Conservation (phyloP, 2,888 invertebrate species). For the Orchestes rusci region DNA sequence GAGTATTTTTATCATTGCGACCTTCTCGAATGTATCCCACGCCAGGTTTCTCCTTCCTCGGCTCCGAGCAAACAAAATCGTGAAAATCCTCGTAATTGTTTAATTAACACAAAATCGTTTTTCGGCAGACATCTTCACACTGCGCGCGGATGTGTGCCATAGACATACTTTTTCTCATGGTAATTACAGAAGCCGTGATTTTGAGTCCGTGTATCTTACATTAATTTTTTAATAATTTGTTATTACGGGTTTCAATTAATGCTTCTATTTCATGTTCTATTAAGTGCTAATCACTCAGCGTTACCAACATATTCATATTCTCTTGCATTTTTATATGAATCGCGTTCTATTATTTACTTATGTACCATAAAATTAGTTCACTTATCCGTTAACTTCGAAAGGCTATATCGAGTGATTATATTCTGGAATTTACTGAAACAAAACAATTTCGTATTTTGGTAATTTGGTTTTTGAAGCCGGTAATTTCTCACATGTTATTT, state of each 20-base stretch:
- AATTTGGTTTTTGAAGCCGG: too few relatives aligned
- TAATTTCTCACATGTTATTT: too few relatives aligned
- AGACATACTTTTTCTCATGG: constrained; percentile 20
- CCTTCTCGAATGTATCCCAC: too few relatives aligned
- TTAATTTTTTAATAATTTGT: constrained; percentile 22
- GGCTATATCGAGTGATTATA: too few relatives aligned
- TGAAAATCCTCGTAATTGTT: too few relatives aligned
- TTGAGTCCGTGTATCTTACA: constrained; percentile 17
- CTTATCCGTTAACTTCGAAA: constrained; percentile 16
- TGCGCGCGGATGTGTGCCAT: constrained; percentile 15
- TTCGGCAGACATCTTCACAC: constrained; percentile 11
- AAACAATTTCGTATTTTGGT: too few relatives aligned
- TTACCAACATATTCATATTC: constrained; percentile 21
- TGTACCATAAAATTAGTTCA: constrained; percentile 18
- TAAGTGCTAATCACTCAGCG: constrained; percentile 19
- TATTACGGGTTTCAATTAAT: constrained; percentile 22
- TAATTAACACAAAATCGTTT: constrained; percentile 10
- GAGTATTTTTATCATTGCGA: too few relatives aligned
- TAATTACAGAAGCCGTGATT: constrained; percentile 19
- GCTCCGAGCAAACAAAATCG: too few relatives aligned
- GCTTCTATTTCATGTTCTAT: constrained; percentile 25
- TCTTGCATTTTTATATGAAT: constrained; percentile 14
- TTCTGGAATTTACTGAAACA: too few relatives aligned
- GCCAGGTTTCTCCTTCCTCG: too few relatives aligned
- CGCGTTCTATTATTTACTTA: constrained; percentile 21